Conservation (phyloP, 2,797 vertebrate genomes). For the Urophycis tenuis region DNA sequence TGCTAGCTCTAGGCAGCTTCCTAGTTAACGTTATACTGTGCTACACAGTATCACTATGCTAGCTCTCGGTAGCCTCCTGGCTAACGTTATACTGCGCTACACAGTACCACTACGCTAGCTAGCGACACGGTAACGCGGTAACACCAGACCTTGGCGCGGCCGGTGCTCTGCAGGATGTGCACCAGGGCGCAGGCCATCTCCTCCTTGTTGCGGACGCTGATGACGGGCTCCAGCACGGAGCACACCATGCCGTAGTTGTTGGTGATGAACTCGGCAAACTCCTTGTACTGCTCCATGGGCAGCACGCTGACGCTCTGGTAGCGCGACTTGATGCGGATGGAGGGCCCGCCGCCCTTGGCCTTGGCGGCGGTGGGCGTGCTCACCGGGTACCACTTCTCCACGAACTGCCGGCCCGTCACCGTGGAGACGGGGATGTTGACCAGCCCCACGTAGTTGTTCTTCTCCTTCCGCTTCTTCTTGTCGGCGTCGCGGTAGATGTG, state of each 20-base stretch:
- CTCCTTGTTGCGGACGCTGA: constrained; percentile 94
- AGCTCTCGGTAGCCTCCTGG: not conserved
- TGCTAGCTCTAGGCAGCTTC: too few relatives aligned
- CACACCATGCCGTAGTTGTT: constrained; percentile 88
- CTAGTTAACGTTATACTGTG: not conserved
- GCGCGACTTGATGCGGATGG: constrained; percentile 90
- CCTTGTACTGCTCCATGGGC: constrained; percentile 98
- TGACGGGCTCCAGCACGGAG: constrained; percentile 90
- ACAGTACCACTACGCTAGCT: not conserved
- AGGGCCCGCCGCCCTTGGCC: constrained; percentile 82
- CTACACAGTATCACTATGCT: not conserved
- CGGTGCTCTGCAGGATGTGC: constrained; percentile 95
- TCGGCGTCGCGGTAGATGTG: constrained; percentile 92
- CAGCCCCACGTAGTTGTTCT: constrained; percentile 92
- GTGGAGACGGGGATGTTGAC: constrained; percentile 86
- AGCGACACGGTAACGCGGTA: not conserved
- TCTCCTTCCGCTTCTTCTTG: constrained; percentile 97
- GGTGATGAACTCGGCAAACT: constrained; percentile 94
- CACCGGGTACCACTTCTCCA: constrained; percentile 95
- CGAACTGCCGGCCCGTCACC: constrained; percentile 84
- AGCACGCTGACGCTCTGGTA: constrained; percentile 91
- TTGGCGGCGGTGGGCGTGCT: constrained; percentile 90
- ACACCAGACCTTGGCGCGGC: constrained; percentile 83
- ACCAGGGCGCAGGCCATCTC: constrained; percentile 93
- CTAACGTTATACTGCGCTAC: not conserved